phyloP scores from a whole-genome alignment of 2,113 vertebrate species.

The Gymnogyps californianus region DNA sequence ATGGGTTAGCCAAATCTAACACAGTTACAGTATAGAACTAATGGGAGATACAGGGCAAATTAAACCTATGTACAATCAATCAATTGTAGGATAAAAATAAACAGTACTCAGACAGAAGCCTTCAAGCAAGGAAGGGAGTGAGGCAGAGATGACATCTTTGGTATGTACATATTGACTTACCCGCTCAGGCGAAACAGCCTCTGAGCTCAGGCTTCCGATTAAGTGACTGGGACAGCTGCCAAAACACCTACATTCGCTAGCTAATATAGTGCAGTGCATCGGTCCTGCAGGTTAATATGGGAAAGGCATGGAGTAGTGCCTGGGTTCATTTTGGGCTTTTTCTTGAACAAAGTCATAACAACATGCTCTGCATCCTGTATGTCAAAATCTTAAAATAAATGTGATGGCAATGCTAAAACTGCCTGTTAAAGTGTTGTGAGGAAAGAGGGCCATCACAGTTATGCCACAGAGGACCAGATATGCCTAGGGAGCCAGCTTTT shows the following conservation, averaged over 20 bases:
- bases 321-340: neutral
- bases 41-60: constrained; percentile 3
- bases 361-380: neutral
- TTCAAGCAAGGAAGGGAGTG: constrained; percentile 36
- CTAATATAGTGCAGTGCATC: neutral
- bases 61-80: constrained; percentile 38
- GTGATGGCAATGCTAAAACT: neutral
- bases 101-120: constrained; percentile 37
- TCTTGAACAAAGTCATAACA: neutral
- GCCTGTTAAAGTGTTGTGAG: neutral
- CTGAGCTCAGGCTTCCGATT: constrained; percentile 12
- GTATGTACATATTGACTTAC: constrained; percentile 53
- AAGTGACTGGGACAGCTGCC: constrained; percentile 44
- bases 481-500: neutral
- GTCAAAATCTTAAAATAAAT: neutral
- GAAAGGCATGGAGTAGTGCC: neutral
- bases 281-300: neutral
- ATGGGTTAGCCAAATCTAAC: constrained; percentile 12
- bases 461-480: neutral
- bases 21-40: neutral
- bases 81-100: constrained; percentile 64
- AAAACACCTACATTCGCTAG: neutral
- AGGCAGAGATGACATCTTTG: constrained; percentile 55
- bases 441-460: neutral
- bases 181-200: neutral